Percentiles rank a stretch among this genome's conserved stretches.
Evolutionary conservation across 1,140 invertebrate species (phyloP).

Genomic region (Trachelipus rathkii): DNA sequence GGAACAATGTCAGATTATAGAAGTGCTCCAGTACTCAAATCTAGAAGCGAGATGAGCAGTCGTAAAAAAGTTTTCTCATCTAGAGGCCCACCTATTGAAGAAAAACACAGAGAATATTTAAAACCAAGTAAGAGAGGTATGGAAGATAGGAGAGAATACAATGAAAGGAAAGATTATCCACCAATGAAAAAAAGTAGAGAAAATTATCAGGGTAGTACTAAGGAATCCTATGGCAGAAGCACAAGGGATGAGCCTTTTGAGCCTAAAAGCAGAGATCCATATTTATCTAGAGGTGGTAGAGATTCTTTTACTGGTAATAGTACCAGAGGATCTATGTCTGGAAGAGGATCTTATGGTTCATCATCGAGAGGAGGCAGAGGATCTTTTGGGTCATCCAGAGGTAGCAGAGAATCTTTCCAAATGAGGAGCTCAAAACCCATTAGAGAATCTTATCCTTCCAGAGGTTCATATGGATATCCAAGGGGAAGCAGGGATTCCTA

Average conservation of each 20-base stretch:
- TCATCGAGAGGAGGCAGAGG: background rate
- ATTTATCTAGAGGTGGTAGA: constrained; percentile 7
- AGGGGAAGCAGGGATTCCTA: background rate
- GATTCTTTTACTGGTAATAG: background rate
- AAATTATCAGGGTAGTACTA: background rate
- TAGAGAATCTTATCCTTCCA: background rate
- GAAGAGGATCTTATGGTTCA: background rate
- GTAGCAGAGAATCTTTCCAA: background rate
- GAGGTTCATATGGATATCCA: background rate
- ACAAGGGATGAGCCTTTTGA: background rate
- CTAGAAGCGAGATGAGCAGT: background rate
- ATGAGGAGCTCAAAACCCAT: background rate
- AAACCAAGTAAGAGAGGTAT: background rate
- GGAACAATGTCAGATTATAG: background rate
- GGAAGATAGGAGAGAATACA: background rate
- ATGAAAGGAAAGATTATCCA: background rate
- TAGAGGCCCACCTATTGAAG: background rate
- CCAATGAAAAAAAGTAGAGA: background rate
- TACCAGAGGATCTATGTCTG: background rate
- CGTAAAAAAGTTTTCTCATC: background rate
- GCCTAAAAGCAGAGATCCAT: background rate
- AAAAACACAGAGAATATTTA: constrained; percentile 2
- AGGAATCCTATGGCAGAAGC: background rate
- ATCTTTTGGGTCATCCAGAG: background rate
- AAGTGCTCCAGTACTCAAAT: background rate